Percentiles rank a stretch among this genome's conserved stretches.
These are phyloP conservation scores for Phrynosoma blainvillii DNA, from an alignment of 2,113 vertebrate species.

Conservation along the genomic window DNA sequence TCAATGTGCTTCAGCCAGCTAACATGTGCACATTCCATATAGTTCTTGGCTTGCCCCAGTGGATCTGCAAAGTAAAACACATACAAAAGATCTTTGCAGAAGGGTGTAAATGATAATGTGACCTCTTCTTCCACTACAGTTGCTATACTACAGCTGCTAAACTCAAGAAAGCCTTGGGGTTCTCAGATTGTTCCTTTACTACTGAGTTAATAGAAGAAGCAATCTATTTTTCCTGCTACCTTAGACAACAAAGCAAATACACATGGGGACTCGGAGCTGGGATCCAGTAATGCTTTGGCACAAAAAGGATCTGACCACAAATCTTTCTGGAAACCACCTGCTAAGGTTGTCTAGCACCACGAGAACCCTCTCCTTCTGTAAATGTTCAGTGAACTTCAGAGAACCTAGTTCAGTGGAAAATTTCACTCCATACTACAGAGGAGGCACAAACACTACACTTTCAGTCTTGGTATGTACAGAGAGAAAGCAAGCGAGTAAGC, in stretches of 20 bases:
- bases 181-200: not conserved
- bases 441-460: not conserved
- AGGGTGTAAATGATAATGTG: not conserved
- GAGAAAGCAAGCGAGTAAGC: not conserved
- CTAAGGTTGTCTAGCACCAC: not conserved
- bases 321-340: not conserved
- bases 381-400: not conserved
- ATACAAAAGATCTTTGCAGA: not conserved
- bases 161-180: not conserved
- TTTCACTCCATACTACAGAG: not conserved
- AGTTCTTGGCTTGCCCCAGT: not conserved
- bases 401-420: not conserved
- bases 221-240: not conserved
- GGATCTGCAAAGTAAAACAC: not conserved
- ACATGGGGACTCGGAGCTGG: no score
- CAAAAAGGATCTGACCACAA: not conserved
- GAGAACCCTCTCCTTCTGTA: not conserved
- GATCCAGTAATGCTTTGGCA: no score
- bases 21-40: not conserved
- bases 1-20: not conserved
- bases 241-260: no score
- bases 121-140: not conserved
- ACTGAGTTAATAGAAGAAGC: not conserved
- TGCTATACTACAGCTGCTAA: not conserved
- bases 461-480: not conserved